Conservation (phyloP, 2,113 vertebrate species). For the Amazona vittata region DNA sequence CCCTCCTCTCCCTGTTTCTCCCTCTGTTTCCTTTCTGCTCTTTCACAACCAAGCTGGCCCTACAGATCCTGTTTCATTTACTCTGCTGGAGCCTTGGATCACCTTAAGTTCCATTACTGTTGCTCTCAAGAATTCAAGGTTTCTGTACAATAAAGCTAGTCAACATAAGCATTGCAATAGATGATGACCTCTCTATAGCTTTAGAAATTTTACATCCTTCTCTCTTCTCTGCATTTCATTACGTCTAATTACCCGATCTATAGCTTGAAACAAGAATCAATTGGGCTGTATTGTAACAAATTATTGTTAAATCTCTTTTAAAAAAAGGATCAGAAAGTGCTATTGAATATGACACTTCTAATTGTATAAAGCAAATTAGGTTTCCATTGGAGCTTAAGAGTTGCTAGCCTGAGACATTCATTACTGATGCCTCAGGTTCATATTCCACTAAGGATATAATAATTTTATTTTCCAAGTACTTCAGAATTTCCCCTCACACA, state of each 20-base stretch:
- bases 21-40: background rate
- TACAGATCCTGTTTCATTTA: background rate
- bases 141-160: background rate
- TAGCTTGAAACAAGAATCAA: constrained; percentile 48
- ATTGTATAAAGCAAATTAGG: constrained; percentile 17
- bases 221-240: constrained; percentile 6
- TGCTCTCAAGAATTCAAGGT: background rate
- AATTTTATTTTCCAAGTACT: background rate
- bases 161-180: background rate
- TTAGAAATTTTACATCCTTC: background rate
- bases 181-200: background rate
- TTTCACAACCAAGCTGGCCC: rapidly evolving
- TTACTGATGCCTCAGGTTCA: background rate
- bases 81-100: background rate
- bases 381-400: background rate
- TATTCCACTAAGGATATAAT: background rate
- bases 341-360: constrained; percentile 53
- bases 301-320: constrained; percentile 8
- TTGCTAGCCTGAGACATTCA: background rate
- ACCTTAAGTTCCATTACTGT: background rate
- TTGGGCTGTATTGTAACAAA: constrained; percentile 37
- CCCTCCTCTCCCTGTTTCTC: rapidly evolving
- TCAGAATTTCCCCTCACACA: background rate
- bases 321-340: background rate
- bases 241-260: constrained; percentile 31